Evolutionary conservation across 1,140 invertebrate genomes (phyloP).

Genomic region (Reticulitermes speratus): DNA sequence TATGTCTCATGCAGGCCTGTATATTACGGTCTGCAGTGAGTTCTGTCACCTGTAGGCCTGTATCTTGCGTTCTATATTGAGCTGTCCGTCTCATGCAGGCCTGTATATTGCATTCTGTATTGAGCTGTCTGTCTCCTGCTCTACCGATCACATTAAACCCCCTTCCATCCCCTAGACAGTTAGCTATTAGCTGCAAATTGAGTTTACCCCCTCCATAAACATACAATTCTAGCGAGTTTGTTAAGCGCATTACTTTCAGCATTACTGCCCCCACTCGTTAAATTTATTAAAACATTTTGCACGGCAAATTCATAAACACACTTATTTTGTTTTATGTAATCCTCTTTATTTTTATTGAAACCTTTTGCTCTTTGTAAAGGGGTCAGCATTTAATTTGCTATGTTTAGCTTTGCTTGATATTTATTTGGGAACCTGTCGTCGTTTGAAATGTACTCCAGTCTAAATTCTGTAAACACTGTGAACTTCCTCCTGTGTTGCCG

Average conservation of each 20-base stretch:
- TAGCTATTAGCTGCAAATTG: not conserved
- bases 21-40: too few relatives aligned
- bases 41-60: too few relatives aligned
- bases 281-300: conserved; percentile 3
- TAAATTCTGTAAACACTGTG: not conserved
- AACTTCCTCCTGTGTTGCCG: not conserved
- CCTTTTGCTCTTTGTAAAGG: not conserved
- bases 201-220: not conserved
- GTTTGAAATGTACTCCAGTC: not conserved
- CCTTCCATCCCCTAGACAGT: too few relatives aligned
- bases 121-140: too few relatives aligned
- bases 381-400: not conserved
- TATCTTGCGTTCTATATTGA: too few relatives aligned
- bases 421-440: not conserved
- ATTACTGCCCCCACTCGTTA: not conserved
- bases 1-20: too few relatives aligned
- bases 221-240: not conserved
- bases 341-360: not conserved
- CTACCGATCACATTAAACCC: too few relatives aligned
- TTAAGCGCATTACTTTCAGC: not conserved
- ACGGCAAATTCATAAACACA: not conserved
- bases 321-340: not conserved
- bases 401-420: not conserved
- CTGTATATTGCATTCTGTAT: too few relatives aligned
- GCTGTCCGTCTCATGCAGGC: too few relatives aligned